phyloP scores from a whole-genome alignment of 2,888 invertebrate species.

The Zootermopsis nevadensis region DNA sequence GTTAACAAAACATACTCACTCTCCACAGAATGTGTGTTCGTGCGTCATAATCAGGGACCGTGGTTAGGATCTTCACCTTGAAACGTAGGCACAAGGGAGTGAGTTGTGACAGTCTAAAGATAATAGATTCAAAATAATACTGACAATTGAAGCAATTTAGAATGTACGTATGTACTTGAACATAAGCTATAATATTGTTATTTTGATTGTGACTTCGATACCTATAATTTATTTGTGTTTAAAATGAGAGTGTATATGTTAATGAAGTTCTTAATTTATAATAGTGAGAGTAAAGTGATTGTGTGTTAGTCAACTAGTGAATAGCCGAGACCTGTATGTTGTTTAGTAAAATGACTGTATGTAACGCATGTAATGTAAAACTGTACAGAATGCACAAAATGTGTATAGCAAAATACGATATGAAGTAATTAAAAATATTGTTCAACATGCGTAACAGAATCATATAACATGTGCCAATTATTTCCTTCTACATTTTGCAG shows the following conservation, averaged over 20 bases:
- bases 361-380: slow-evolving; percentile 16
- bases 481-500: too few relatives aligned
- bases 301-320: not conserved
- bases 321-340: not conserved
- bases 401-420: slow-evolving; percentile 23
- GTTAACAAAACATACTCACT: too few relatives aligned
- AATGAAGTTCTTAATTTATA: slow-evolving; percentile 3
- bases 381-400: slow-evolving; percentile 12
- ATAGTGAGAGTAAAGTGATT: not conserved
- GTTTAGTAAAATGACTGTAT: slow-evolving; percentile 24
- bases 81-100: not conserved
- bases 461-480: too few relatives aligned
- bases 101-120: not conserved
- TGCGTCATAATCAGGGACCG: not conserved
- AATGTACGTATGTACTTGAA: not conserved
- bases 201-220: not conserved
- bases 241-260: not conserved
- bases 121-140: not conserved
- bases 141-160: not conserved
- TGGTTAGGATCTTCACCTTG: not conserved
- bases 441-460: not conserved
- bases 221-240: not conserved
- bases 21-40: too few relatives aligned
- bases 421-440: not conserved
- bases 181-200: not conserved